Evolutionary conservation across 30 jellyfish, hydroid and myxozoan genomes (phyloP), one percentile per base, ranked within the genome.

Genomic region (Cassiopea andromeda): DNA sequence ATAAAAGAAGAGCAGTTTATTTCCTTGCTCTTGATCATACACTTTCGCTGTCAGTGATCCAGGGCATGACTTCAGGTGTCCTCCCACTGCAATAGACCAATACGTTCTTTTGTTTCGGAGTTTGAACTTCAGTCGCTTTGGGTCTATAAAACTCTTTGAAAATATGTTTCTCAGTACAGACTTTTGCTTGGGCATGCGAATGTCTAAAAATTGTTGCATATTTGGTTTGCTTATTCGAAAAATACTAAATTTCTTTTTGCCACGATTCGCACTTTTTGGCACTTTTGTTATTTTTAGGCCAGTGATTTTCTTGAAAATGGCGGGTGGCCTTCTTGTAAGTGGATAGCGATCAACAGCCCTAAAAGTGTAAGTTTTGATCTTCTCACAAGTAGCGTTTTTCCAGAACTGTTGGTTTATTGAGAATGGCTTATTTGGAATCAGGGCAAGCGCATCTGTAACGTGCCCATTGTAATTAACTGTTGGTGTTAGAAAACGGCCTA

Each of bases 11-110:
- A 87, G 0, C 8, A 87, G 57, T 13, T 27, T 60, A 0, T 78
- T 60, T 3, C 82, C 69, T 27, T 58, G 69, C 19, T 77, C 94
- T 59, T 68, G 90, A 18, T 87, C 90, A 44, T 75, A 87, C 44
- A 87, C 48, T 60, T 78, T 87, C 64, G 81, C 94, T 13, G 94
- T 44, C 18, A 87, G 60, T 57, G 87, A 77, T 45, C 86, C 94
- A 46, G 94, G 94, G 69, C 94, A 87, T 57, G 94, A 77, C 0
- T 54, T 76, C 15, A 87, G 82, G 17, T 49, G 44, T 15, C 94
- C 94, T 78, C 48, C 75, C 13, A 79, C 85, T 1, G 60, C 77
- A 5, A 78, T 60, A 13, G 82, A 60, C 90, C 88, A 78, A 61
- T 77, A 57, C 9, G 94, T 77, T 6, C 90, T 61, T 54, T 57